phyloP scores from a whole-genome alignment of 2,797 vertebrate genomes.

The Cirrhinus molitorella region DNA sequence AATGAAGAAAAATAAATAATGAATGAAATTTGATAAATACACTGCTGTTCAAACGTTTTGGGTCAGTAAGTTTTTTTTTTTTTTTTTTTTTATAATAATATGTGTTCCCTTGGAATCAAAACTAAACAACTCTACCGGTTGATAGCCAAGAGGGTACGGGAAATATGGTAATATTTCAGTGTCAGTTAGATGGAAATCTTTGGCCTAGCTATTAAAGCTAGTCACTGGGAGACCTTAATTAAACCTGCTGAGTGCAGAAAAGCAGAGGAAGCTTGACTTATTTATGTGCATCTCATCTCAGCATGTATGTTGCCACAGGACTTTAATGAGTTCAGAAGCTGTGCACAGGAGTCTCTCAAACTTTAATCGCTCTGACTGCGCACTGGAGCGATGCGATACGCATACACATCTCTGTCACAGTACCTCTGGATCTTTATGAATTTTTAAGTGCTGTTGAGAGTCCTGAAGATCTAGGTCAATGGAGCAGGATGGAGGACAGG shows the following conservation, averaged over 20 bases:
- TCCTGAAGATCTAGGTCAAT: constrained; percentile 54
- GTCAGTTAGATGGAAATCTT: constrained; percentile 28
- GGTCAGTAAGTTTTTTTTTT: not conserved
- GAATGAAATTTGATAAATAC: not conserved
- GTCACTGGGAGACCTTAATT: constrained; percentile 43
- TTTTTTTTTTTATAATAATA: not conserved
- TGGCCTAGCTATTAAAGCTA: constrained; percentile 30
- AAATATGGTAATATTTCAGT: constrained; percentile 15
- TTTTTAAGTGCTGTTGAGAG: constrained; percentile 45
- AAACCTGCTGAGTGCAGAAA: constrained; percentile 49
- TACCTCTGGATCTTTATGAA: constrained; percentile 45
- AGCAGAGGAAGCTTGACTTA: constrained; percentile 47
- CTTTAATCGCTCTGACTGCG: constrained; percentile 54
- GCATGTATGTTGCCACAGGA: constrained; percentile 34
- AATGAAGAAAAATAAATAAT: too few relatives aligned
- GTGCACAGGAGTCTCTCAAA: constrained; percentile 45
- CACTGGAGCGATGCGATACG: constrained; percentile 31
- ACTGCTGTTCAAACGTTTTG: not conserved
- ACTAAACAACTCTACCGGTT: not conserved
- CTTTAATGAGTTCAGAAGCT: constrained; percentile 56
- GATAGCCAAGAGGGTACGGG: not conserved
- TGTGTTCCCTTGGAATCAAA: not conserved
- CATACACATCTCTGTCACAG: constrained; percentile 39
- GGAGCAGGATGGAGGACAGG: constrained; percentile 37
- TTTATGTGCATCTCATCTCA: constrained; percentile 52